Percentiles rank a stretch among this genome's conserved stretches.
Evolutionary conservation across 1,140 invertebrate species (phyloP).

Genomic region (Pogonomyrmex californicus): DNA sequence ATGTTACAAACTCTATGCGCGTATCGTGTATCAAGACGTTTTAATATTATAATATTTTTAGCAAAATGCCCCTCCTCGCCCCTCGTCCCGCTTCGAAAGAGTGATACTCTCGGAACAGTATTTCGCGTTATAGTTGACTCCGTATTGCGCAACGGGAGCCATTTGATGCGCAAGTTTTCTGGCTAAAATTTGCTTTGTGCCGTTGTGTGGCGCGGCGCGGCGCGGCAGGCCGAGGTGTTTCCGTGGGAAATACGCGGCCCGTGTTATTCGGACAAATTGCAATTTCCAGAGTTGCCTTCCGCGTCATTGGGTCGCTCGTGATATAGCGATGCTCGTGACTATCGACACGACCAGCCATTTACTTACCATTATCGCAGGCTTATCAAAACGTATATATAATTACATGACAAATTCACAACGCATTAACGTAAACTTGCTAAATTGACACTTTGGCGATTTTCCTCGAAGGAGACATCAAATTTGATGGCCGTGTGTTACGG

Average conservation of each 20-base stretch:
- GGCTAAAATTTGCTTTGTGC: conserved; percentile 58
- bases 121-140: conserved; percentile 30
- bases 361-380: conserved; percentile 30
- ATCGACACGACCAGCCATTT: conserved; percentile 39
- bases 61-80: background rate
- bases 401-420: background rate
- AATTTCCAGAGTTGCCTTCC: conserved; percentile 67
- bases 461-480: background rate
- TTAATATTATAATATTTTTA: conserved; percentile 33
- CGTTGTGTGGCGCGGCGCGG: background rate
- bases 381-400: conserved; percentile 9
- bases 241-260: conserved; percentile 61
- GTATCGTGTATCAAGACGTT: background rate
- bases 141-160: conserved; percentile 1
- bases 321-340: background rate
- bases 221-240: conserved; percentile 56
- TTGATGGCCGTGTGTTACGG: background rate
- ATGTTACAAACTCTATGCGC: background rate
- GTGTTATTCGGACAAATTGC: conserved; percentile 72
- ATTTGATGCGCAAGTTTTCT: conserved; percentile 53
- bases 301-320: conserved; percentile 7
- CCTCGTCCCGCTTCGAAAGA: background rate
- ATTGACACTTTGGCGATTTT: background rate
- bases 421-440: background rate
- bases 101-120: background rate